Base-by-base conservation (phyloP, 2,113 vertebrate genomes). In the Clarias gariepinus region DNA sequence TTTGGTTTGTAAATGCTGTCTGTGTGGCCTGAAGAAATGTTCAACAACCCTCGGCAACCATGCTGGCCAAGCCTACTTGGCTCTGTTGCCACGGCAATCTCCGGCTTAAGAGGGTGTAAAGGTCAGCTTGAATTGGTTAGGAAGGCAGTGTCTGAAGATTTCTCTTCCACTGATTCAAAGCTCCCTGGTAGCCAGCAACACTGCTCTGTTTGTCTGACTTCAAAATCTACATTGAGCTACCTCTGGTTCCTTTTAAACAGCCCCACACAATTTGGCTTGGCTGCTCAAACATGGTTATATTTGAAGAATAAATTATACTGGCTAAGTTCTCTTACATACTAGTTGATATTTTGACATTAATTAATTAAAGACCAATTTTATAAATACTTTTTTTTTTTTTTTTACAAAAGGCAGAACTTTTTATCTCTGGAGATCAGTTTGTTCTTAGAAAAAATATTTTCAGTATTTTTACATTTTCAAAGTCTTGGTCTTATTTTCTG, bases 81-180 rank as follows among this genome's bases (percentile, higher is more conserved):
- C 82, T 83, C 53, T 28, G 79, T 86, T 83, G 83, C 83, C 47
- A 81, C 41, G 74, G 87, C 86, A 87, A 88, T 87, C 25, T n/a
- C 36, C 68, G 66, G 63, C 80, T 90, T 86, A 88, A 85, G 69
- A 81, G 86, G 87, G 85, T 88, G 69, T 83, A 90, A 90, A 87
- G 88, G 90, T 88, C 84, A 87, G 74, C 47, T 81, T 81, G 69
- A 81, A 87, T 83, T 83, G 87, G 87, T 84, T 60, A 85, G 82
- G 55, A 55, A 80, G 68, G 87, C 86, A 69, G 57, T 85, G 84
- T 89, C 84, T 86, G 81, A 73, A 84, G 86, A 86, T 89, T 87
- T 89, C 81, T 86, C 71, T 52, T 84, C 85, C 33, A 78, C 36
- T 86, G 86, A 88, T 88, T 87, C 83, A 53, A 77, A 88, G 73